These are phyloP conservation scores for Tupaia tana DNA, from an alignment of 2,113 vertebrate genomes.

Conservation along the genomic window DNA sequence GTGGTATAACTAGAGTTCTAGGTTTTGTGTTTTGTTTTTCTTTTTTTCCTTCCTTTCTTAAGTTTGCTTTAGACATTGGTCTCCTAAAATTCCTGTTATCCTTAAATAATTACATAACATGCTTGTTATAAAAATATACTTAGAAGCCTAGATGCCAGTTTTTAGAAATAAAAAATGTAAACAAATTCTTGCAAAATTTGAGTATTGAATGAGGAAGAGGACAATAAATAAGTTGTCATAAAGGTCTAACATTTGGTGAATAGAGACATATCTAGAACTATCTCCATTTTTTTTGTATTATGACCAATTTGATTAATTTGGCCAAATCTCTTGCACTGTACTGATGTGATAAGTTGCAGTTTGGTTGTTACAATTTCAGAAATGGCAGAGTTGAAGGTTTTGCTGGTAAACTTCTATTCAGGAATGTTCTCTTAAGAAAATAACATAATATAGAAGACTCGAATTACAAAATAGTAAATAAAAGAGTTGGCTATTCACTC, in stretches of 20 bases:
- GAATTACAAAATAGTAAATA: conserved; percentile 9
- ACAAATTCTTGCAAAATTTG: not conserved
- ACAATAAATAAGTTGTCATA: not conserved
- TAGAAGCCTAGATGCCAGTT: not conserved
- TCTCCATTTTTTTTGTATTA: not conserved
- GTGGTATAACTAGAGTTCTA: not conserved
- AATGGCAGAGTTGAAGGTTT: not conserved
- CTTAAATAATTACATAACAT: not conserved
- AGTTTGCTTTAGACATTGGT: not conserved
- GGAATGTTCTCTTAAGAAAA: conserved; percentile 30
- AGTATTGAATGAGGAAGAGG: not conserved
- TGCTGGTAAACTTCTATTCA: conserved; percentile 24
- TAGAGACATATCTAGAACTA: not conserved
- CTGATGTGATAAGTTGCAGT: not conserved
- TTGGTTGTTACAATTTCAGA: conserved; percentile 16
- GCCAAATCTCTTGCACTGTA: not conserved
- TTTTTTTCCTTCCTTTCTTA: not conserved
- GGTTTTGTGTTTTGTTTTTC: too few species aligned
- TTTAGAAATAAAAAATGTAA: not conserved
- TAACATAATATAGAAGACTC: not conserved
- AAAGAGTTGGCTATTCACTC: not conserved
- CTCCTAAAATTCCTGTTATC: not conserved
- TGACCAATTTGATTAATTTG: not conserved
- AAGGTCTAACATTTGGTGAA: conserved; percentile 10
- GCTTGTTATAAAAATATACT: not conserved